phyloP scores from a whole-genome alignment of 1,140 invertebrate species.

The Vanessa atalanta region DNA sequence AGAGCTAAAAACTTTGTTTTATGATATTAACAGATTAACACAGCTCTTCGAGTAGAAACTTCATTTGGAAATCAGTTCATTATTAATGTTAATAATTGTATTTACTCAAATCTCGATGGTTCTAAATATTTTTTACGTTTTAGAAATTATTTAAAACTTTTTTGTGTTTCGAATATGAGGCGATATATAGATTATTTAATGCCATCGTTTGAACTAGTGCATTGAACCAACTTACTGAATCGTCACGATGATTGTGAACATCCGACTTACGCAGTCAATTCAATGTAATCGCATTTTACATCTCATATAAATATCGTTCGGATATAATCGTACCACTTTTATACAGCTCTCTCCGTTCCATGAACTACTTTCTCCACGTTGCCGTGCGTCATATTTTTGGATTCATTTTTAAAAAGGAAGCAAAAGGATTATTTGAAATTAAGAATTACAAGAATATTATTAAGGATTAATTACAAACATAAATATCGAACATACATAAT shows the following conservation, averaged over 20 bases:
- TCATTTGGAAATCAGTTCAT: no score
- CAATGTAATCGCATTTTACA: constrained; percentile 23
- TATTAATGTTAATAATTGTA: no score
- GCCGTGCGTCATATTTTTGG: constrained; percentile 23
- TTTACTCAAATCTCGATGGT: no score
- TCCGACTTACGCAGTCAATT: constrained; percentile 39
- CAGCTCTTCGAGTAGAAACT: no score
- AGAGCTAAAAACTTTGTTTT: no score
- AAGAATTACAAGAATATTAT: background rate
- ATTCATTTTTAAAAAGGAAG: constrained; percentile 19
- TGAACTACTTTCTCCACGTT: constrained; percentile 37
- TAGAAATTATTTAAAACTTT: no score
- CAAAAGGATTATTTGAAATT: background rate
- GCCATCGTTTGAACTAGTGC: constrained; percentile 12
- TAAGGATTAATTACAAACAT: no score
- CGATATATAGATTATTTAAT: background rate
- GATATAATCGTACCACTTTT: constrained; percentile 13
- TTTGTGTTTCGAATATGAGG: background rate
- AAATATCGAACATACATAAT: no score
- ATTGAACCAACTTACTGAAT: constrained; percentile 19
- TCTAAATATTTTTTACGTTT: no score
- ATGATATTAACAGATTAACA: no score
- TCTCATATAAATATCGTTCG: constrained; percentile 28
- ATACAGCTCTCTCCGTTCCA: constrained; percentile 34
- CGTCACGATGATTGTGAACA: constrained; percentile 40